These are phyloP conservation scores for Tetragnatha versicolor DNA, from an alignment of 1,140 invertebrate species.

Conservation along the genomic window DNA sequence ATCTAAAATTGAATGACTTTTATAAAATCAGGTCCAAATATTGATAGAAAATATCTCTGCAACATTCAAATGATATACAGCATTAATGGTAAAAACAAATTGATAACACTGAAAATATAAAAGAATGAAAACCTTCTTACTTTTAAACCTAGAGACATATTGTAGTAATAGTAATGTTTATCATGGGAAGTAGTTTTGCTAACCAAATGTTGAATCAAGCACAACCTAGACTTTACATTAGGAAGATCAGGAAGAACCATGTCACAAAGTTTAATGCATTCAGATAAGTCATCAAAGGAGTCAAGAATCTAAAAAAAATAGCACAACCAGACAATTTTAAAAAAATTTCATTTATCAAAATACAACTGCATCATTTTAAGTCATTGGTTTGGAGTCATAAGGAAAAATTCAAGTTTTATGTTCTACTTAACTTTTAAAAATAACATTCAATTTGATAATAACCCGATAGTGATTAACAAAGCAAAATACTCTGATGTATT, in stretches of 20 bases:
- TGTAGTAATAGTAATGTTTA: constrained; percentile 29
- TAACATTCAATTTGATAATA: background rate
- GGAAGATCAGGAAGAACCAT: constrained; percentile 26
- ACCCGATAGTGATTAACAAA: background rate
- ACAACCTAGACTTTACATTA: constrained; percentile 22
- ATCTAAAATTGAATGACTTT: constrained; percentile 7
- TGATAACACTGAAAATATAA: too few species aligned
- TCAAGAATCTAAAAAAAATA: constrained; percentile 34
- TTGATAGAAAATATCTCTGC: too few species aligned
- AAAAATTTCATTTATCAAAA: background rate
- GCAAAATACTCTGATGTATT: background rate
- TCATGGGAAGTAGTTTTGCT: constrained; percentile 14
- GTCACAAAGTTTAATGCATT: constrained; percentile 16
- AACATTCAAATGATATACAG: too few species aligned
- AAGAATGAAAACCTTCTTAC: too few species aligned
- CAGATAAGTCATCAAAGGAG: constrained; percentile 19
- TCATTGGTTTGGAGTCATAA: background rate
- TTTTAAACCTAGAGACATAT: constrained; percentile 39
- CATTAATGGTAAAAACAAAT: too few species aligned
- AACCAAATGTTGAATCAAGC: constrained; percentile 35
- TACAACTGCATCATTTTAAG: background rate
- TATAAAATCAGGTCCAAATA: too few species aligned
- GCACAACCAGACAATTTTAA: too few species aligned
- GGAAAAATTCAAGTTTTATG: background rate
- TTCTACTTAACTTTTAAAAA: background rate